These are phyloP conservation scores for Liposcelis brunnea DNA, from an alignment of 2,888 invertebrate genomes.

Conservation along the genomic window DNA sequence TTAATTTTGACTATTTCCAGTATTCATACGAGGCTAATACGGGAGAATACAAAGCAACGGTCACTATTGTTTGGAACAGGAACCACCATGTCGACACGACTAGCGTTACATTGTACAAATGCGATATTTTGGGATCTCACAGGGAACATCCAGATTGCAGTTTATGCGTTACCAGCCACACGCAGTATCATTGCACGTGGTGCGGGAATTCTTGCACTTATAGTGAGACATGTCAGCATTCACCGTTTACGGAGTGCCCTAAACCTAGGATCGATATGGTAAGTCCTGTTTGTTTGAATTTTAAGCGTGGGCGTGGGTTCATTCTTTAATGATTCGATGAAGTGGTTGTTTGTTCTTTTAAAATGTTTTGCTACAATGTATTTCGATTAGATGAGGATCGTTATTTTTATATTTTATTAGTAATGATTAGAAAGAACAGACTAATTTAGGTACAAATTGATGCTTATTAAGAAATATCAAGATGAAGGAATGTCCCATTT, in stretches of 20 bases:
- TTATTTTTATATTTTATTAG: no score
- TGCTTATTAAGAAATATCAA: background rate
- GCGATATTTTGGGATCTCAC: conserved; percentile 85
- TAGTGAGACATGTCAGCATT: conserved; percentile 65
- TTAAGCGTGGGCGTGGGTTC: no score
- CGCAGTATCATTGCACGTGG: conserved; percentile 89
- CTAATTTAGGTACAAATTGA: no score
- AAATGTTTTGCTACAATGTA: background rate
- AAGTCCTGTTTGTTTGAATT: no score
- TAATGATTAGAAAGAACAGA: no score
- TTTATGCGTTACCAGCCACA: conserved; percentile 79
- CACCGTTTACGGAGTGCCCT: conserved; percentile 70
- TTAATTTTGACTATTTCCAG: conserved; percentile 24
- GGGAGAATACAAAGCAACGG: conserved; percentile 75
- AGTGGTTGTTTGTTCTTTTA: background rate
- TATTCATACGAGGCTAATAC: conserved; percentile 78
- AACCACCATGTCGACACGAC: conserved; percentile 85
- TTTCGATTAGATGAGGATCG: background rate
- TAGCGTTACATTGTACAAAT: conserved; percentile 84
- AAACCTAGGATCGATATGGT: conserved; percentile 81
- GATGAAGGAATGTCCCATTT: no score
- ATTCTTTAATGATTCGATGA: background rate
- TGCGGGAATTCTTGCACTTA: conserved; percentile 79
- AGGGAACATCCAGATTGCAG: conserved; percentile 92
- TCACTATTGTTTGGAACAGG: conserved; percentile 84